Evolutionary conservation across 1,140 invertebrate species (phyloP).

Genomic region (Galleria mellonella): DNA sequence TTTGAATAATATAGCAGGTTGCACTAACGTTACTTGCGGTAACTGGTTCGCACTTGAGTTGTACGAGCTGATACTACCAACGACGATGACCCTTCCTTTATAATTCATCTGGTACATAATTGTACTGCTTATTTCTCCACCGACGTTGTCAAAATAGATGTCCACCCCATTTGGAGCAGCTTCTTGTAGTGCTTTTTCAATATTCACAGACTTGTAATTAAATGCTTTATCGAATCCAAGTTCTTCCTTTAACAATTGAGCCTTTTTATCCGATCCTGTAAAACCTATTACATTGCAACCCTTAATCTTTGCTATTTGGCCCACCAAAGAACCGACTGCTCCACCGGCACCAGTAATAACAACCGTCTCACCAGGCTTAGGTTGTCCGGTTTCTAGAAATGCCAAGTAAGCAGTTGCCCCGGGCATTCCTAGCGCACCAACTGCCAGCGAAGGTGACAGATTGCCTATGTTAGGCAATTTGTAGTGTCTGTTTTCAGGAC

Average conservation of each 20-base stretch:
- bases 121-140: slow-evolving; percentile 1
- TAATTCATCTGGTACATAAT: neutral
- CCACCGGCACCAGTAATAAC: neutral
- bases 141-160: slow-evolving; percentile 1
- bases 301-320: slow-evolving; percentile 1
- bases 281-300: slow-evolving; percentile 1
- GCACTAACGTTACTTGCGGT: neutral
- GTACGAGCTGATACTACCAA: neutral
- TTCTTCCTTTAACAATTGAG: neutral
- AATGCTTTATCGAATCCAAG: neutral
- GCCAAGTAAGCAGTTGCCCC: neutral
- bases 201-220: neutral
- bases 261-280: neutral
- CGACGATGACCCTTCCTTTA: neutral
- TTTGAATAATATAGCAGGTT: slow-evolving; percentile 1
- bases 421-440: neutral
- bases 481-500: neutral
- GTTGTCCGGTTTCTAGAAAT: neutral
- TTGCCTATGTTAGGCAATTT: neutral
- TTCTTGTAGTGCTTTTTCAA: neutral
- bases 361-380: neutral
- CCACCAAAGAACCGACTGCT: neutral
- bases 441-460: neutral
- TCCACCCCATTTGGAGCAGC: slow-evolving; percentile 1
- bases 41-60: neutral